These are phyloP conservation scores for Ceyx melanurus DNA, from an alignment of 2,113 vertebrate species.

Conservation along the genomic window DNA sequence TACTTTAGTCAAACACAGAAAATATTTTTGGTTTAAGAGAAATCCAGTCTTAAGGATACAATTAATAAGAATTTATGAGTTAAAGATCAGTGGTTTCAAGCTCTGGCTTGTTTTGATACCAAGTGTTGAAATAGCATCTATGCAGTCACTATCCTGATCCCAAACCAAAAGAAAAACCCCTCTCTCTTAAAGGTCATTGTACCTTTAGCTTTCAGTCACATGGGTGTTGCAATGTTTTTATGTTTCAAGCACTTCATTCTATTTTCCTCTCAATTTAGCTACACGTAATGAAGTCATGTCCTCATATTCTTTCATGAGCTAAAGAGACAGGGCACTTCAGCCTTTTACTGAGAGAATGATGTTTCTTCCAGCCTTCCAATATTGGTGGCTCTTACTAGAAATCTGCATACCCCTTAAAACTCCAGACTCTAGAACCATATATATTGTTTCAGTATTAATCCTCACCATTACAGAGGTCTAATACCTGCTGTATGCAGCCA, in stretches of 20 bases:
- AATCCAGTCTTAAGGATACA: background rate
- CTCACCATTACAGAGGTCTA: background rate
- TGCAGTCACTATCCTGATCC: background rate
- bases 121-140: fast-evolving
- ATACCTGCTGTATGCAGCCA: background rate
- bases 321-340: background rate
- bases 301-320: background rate
- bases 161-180: background rate
- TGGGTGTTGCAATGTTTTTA: background rate
- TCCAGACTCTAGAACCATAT: background rate
- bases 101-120: background rate
- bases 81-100: background rate
- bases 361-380: background rate
- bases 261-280: background rate
- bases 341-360: background rate
- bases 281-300: background rate
- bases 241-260: background rate
- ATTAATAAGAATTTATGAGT: background rate
- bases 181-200: background rate
- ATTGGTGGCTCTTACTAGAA: background rate
- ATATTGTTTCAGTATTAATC: background rate
- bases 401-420: background rate
- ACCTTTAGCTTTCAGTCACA: background rate
- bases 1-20: background rate
- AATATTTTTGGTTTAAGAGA: background rate